Percentiles rank a stretch among this genome's conserved stretches.
Evolutionary conservation across 2,888 invertebrate species (phyloP).

Genomic region (Abrostola tripartita): DNA sequence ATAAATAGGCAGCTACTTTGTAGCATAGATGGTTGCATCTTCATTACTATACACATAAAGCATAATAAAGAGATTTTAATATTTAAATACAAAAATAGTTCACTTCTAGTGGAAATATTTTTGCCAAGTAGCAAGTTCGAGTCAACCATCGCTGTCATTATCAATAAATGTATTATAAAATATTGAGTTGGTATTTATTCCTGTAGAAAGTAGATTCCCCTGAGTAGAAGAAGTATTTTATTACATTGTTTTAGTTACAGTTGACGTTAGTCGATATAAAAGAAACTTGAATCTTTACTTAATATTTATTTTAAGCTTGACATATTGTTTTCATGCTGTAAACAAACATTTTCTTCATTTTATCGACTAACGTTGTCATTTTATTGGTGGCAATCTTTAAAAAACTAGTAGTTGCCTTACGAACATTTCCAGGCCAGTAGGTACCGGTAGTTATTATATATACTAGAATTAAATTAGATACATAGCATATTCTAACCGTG

Average conservation of each 20-base stretch:
- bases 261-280: neutral
- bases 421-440: too few species aligned
- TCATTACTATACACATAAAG: constrained; percentile 80
- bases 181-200: constrained; percentile 68
- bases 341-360: too few species aligned
- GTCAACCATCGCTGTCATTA: constrained; percentile 88
- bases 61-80: constrained; percentile 87
- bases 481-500: too few species aligned
- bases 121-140: constrained; percentile 88
- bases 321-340: too few species aligned
- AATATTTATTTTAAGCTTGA: too few species aligned
- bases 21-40: constrained; percentile 81
- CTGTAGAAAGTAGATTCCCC: constrained; percentile 38
- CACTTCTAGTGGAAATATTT: constrained; percentile 87
- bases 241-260: neutral
- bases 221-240: too few species aligned
- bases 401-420: too few species aligned
- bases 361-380: too few species aligned
- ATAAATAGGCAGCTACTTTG: constrained; percentile 84
- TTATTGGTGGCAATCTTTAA: too few species aligned
- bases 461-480: too few species aligned
- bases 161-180: constrained; percentile 88
- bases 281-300: too few species aligned
- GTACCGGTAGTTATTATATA: too few species aligned
- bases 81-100: constrained; percentile 85